Evolutionary conservation across 2,113 vertebrate species (phyloP), one percentile per base, ranked within the genome.

Genomic region (Rallus limicola): DNA sequence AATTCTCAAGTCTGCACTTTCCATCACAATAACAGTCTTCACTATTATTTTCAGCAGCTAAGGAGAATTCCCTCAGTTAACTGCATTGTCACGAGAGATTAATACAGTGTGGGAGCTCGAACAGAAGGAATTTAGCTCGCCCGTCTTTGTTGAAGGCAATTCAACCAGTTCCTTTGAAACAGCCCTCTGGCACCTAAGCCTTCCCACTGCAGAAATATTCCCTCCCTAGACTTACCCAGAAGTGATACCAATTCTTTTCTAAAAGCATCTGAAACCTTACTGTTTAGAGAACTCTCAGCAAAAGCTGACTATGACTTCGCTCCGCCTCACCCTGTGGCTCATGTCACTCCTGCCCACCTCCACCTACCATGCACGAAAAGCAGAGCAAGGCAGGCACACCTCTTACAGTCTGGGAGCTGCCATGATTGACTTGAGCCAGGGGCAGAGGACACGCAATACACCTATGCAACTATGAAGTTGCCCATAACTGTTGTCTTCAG

Each of bases 241-340:
- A 53, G 31, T 76, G 40, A 40, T 5, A 50, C 6, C 38, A 62
- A 78, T 24, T 5, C 58, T 68, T 58, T 87, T n/a, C 68, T 76
- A 58, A 38, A 70, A 74, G 5, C n/a, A 46, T 36, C 31, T 79
- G 52, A 81, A 71, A 78, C 25, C 34, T 25, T 19, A 28, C 36
- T 60, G 15, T 12, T 86, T 15, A 42, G 64, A 83, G 52, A 70
- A 46, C 31, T 36, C 50, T 55, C 50, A 64, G 68, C 36, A 75
- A 34, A 42, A 24, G 20, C 20, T 48, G 68, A 15, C 9, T 46
- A 10, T 53, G 53, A 2, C 60, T 55, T 15, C 52, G 10, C 71
- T n/a, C 69, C 64, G 25, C 46, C 29, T 62, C 26, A 1, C 0
- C 0, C 36, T 8, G 28, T 4, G 1, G 63, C 44, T 44, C 3